Evolutionary conservation across 2,888 invertebrate species (phyloP), one percentile per base, ranked within the genome.

Genomic region (Drosophila birchii): DNA sequence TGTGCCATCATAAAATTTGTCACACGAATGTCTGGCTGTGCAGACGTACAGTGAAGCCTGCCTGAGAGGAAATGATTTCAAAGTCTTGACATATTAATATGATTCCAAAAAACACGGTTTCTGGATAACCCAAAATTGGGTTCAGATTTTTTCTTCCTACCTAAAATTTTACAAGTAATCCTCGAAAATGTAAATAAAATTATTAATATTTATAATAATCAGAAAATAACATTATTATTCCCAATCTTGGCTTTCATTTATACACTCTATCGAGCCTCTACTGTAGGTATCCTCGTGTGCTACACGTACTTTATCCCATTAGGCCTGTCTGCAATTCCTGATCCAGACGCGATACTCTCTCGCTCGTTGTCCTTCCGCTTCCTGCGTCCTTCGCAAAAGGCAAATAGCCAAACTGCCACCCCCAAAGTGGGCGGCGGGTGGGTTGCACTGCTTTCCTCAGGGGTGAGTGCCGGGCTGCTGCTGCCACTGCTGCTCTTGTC

Each of bases 221-320:
- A 11, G 12, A 12, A 12, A 1, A 6, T 23, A 2, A 23, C 6
- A 23, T 29, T 6, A 29, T 4, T 23, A 23, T 20, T 12, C 5
- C 20, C 7, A 14, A 14, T 8, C 20, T 44, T 23, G 14, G 12
- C 44, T 23, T 23, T 39, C 1, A 39, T 39, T 23, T 8, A 14
- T 53, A 23, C 11, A 6, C 16, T 23, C 6, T 16, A 23, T 6
- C 16, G 23, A 53, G 23, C 4, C 1, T 36, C 9, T 6, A 36
- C 51, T 53, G 51, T 53, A 36, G 23, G 20, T 68, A 49, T 66
- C 43, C 18, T 34, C 45, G 45, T 38, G 38, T 56, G 39, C 62
- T 72, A 62, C 62, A 71, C 44, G 72, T 75, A 82, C 86, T 76
- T 85, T 80, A 82, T 85, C 71, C 82, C 82, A 82, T 82, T 80